These are phyloP conservation scores for Halcyon chelicuti DNA, from an alignment of 2,797 vertebrate species.

Conservation along the genomic window DNA sequence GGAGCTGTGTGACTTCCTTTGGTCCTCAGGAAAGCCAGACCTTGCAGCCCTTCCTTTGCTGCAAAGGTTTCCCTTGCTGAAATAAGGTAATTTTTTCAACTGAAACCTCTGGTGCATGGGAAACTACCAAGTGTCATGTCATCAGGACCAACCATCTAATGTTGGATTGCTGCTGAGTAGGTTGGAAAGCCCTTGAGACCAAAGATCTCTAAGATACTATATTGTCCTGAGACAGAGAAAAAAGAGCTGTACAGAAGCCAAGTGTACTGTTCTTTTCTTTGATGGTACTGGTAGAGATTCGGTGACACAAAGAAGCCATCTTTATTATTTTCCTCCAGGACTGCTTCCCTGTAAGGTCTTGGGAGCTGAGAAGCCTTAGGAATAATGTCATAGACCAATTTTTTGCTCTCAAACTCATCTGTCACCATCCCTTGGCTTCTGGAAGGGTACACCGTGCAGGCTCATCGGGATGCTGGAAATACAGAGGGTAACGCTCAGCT, in stretches of 20 bases:
- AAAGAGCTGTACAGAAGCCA: neutral
- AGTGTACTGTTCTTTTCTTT: neutral
- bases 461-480: neutral
- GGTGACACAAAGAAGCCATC: neutral
- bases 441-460: neutral
- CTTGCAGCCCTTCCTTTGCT: neutral
- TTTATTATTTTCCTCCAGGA: neutral
- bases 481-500: neutral
- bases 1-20: neutral
- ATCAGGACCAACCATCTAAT: neutral
- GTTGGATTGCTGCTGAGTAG: neutral
- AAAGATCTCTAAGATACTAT: neutral
- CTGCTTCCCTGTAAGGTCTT: neutral
- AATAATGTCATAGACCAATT: neutral
- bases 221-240: neutral
- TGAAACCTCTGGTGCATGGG: neutral
- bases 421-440: neutral
- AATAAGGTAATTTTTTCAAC: neutral
- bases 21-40: neutral
- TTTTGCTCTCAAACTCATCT: neutral
- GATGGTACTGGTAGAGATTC: neutral
- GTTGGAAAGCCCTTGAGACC: neutral
- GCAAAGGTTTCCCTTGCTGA: neutral
- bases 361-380: neutral
- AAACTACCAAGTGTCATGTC: neutral